Percentiles rank a stretch among this genome's conserved stretches.
phyloP scores from a whole-genome alignment of 2,888 invertebrate species.

The Chironomus riparius region DNA sequence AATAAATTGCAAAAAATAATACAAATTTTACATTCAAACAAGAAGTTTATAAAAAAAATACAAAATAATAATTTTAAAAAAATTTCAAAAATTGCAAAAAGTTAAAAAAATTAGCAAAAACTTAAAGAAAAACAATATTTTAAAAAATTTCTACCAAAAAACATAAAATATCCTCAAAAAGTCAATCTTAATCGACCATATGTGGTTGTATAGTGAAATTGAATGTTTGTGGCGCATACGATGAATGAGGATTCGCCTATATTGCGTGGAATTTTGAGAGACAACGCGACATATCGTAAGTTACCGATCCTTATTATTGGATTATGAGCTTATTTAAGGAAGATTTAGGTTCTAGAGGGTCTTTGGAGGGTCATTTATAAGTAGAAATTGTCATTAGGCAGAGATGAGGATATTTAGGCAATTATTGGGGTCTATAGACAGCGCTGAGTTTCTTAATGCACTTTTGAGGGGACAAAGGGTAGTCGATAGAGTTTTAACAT shows the following conservation, averaged over 20 bases:
- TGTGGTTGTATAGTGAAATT: not conserved
- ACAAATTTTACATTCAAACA: not conserved
- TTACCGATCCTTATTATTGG: not conserved
- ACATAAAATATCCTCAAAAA: not conserved
- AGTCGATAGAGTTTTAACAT: no score
- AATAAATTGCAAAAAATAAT: no score
- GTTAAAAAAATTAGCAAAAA: not conserved
- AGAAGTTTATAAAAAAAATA: not conserved
- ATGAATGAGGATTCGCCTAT: slow-evolving; percentile 26
- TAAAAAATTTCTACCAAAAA: not conserved
- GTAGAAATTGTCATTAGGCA: no score
- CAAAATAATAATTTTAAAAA: not conserved
- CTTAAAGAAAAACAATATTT: not conserved
- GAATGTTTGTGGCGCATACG: not conserved
- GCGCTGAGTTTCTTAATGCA: no score
- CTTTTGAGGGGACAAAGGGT: no score
- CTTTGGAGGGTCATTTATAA: no score
- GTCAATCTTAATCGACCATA: not conserved
- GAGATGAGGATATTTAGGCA: no score
- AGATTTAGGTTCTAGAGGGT: no score
- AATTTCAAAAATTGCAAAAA: not conserved
- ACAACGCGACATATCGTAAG: slow-evolving; percentile 24
- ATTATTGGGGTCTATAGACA: no score
- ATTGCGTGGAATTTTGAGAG: slow-evolving; percentile 18
- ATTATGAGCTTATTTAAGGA: no score